Base-by-base conservation (phyloP, 1,140 invertebrate genomes). In the Venturia canescens region DNA sequence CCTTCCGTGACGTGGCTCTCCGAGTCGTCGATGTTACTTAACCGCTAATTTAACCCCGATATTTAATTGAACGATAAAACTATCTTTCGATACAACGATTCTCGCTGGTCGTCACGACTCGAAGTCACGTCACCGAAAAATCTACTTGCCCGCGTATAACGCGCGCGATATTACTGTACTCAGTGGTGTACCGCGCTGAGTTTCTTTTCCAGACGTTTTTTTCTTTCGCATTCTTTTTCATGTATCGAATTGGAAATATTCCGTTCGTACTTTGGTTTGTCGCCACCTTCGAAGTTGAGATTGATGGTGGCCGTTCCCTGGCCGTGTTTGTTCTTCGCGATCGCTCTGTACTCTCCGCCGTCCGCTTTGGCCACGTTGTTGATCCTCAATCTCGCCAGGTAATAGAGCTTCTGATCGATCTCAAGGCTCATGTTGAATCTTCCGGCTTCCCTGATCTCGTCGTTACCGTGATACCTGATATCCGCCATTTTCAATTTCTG, bases 241-340 rank as follows among this genome's bases (percentile, higher is more conserved):
- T 67, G 6, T 53, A 31, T 13, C 66, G 38, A 44, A 44, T 44
- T 44, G 38, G 3, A 44, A 44, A 44, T 44, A 44, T 6, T 75
- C 23, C 15, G 57, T 82, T 90, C 95, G 94, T 95, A 97, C 96
- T 97, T 97, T 83, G 95, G 95, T 93, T 96, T 97, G 84, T 95
- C 96, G 86, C 95, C 95, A 87, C 96, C 96, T 92, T 98, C 97
- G 92, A 98, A 98, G 93, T 98, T 99, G 21, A 99, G 93, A 93
- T 98, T 99, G 88, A 99, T 98, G 83, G 97, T 98, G 63, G 98
- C 97, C 57, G 96, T 95, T 74, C 97, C 97, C 92, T 98, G 96
- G 82, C 98, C 98, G 85, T 96, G 95, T 88, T 95, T 96, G 92
- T 99, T 99, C 92, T 95, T 97, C 66, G 98, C 98, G 21, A 97